Evolutionary conservation across 2,797 vertebrate species (phyloP).

Genomic region (Dallia pectoralis): DNA sequence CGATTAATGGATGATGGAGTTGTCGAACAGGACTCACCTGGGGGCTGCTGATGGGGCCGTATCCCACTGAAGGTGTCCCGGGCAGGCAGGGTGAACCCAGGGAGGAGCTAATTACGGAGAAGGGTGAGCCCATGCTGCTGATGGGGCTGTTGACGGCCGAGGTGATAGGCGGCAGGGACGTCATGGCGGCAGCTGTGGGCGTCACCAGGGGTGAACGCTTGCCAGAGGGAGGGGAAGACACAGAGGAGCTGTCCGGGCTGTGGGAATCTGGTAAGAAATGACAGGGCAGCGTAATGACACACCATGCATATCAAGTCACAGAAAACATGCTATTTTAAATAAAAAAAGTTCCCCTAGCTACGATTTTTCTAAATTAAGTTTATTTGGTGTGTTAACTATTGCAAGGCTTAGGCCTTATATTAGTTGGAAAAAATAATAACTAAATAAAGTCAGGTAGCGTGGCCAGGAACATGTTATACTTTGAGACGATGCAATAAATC

Average conservation of each 20-base stretch:
- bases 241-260: conserved; percentile 89
- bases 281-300: not conserved
- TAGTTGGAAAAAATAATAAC: no score
- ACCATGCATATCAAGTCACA: not conserved
- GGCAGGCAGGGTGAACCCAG: conserved; percentile 88
- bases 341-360: not conserved
- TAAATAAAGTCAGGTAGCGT: not conserved
- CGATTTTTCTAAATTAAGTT: not conserved
- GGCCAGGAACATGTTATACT: not conserved
- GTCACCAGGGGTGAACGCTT: conserved; percentile 77
- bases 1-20: not conserved
- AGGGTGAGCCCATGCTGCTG: conserved; percentile 86
- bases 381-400: not conserved
- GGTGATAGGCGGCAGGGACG: conserved; percentile 71
- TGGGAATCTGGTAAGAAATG: conserved; percentile 74
- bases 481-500: not conserved
- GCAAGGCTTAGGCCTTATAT: not conserved
- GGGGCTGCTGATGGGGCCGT: conserved; percentile 91
- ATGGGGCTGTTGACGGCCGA: conserved; percentile 77
- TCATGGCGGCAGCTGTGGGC: conserved; percentile 70
- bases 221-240: conserved; percentile 78
- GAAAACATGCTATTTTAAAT: not conserved
- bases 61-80: conserved; percentile 85
- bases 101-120: conserved; percentile 91
- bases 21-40: conserved; percentile 71